Evolutionary conservation across 2,888 invertebrate genomes (phyloP).

Genomic region (Eupeodes latifasciatus): DNA sequence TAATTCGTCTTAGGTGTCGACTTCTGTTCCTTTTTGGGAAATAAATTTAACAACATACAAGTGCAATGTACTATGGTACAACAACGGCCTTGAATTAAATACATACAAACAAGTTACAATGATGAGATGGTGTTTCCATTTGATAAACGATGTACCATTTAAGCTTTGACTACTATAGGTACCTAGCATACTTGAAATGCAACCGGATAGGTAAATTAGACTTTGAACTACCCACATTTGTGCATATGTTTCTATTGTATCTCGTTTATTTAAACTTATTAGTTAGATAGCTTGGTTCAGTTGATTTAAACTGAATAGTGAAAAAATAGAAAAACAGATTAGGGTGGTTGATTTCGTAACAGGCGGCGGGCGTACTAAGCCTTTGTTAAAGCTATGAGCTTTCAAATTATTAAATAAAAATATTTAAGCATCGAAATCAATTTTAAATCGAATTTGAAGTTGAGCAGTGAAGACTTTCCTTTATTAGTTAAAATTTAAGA

Average conservation of each 20-base stretch:
- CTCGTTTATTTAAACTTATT: too few relatives aligned
- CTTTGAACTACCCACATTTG: neutral
- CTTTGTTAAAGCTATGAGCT: too few relatives aligned
- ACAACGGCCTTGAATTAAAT: conserved; percentile 52
- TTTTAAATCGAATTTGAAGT: too few relatives aligned
- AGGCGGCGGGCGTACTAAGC: too few relatives aligned
- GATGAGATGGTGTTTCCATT: neutral
- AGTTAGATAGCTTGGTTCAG: neutral
- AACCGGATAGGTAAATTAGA: neutral
- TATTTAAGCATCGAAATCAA: too few relatives aligned
- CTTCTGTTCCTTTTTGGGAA: conserved; percentile 34
- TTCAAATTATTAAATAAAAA: too few relatives aligned
- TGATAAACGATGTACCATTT: neutral
- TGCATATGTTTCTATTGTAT: too few relatives aligned
- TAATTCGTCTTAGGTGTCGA: conserved; percentile 28
- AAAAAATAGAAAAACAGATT: too few relatives aligned
- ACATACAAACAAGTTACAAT: neutral
- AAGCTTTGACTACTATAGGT: neutral
- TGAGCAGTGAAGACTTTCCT: too few relatives aligned
- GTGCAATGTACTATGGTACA: neutral
- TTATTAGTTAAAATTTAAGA: too few relatives aligned
- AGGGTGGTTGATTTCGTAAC: too few relatives aligned
- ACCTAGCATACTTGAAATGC: neutral
- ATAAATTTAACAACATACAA: neutral
- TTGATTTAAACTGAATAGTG: too few relatives aligned